These are phyloP conservation scores for Drosophila sordidula DNA, from an alignment of 2,888 invertebrate genomes.

Conservation along the genomic window DNA sequence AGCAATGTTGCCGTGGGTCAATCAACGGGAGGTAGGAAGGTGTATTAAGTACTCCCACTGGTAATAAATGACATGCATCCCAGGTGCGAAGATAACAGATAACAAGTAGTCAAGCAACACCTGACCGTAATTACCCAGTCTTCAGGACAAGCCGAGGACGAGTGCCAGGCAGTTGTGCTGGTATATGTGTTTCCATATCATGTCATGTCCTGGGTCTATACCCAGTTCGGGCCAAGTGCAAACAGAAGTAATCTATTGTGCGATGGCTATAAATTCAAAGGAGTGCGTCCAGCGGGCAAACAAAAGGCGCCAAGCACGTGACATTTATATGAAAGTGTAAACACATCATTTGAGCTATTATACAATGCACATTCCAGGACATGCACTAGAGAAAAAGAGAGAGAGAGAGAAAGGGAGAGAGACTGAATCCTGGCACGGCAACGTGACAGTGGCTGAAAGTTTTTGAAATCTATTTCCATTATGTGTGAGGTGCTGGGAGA, in stretches of 20 bases:
- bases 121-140: slow-evolving; percentile 67
- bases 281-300: slow-evolving; percentile 62
- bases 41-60: slow-evolving; percentile 19
- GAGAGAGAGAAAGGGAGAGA: neutral
- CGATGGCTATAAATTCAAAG: slow-evolving; percentile 59
- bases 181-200: neutral
- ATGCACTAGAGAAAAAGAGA: neutral
- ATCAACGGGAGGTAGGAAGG: neutral
- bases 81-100: slow-evolving; percentile 67
- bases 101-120: slow-evolving; percentile 58
- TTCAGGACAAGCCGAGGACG: slow-evolving; percentile 3
- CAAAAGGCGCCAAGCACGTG: slow-evolving; percentile 76
- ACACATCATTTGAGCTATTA: slow-evolving; percentile 81
- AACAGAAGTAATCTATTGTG: slow-evolving; percentile 67
- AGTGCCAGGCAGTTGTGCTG: slow-evolving; percentile 2
- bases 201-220: neutral
- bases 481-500: slow-evolving; percentile 58
- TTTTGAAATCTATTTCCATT: slow-evolving; percentile 77
- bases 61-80: slow-evolving; percentile 53
- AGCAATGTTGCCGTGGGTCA: neutral
- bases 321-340: slow-evolving; percentile 81
- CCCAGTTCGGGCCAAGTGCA: slow-evolving; percentile 42
- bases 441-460: slow-evolving; percentile 63
- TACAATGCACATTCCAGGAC: slow-evolving; percentile 56
- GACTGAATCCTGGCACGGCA: slow-evolving; percentile 5